Conservation (phyloP, 2,888 invertebrate species). For the Antitype chi region DNA sequence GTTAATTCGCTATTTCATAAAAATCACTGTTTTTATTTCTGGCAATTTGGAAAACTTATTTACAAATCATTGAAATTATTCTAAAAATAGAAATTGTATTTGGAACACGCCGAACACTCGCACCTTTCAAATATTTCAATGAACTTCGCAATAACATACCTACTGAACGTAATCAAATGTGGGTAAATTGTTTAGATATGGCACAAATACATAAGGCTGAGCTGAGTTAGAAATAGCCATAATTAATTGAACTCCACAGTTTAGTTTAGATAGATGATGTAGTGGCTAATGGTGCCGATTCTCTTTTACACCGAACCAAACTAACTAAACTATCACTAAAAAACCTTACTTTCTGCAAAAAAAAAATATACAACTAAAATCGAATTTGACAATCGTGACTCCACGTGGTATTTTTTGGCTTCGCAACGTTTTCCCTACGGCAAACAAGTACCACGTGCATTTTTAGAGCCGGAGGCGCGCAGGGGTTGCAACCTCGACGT, state of each 20-base stretch:
- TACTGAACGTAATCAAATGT: slow-evolving; percentile 28
- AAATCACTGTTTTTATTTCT: neutral
- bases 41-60: slow-evolving; percentile 8
- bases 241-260: slow-evolving; percentile 16
- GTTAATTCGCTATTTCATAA: slow-evolving; percentile 10
- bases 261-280: slow-evolving; percentile 21
- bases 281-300: slow-evolving; percentile 8
- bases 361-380: too few relatives aligned
- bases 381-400: too few relatives aligned
- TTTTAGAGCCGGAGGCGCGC: too few relatives aligned
- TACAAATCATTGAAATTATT: slow-evolving; percentile 17
- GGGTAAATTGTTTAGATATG: slow-evolving; percentile 20
- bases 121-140: slow-evolving; percentile 55
- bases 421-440: too few relatives aligned
- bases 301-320: too few relatives aligned
- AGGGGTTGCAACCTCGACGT: too few relatives aligned
- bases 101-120: slow-evolving; percentile 25
- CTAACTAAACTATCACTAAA: too few relatives aligned
- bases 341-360: too few relatives aligned
- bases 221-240: neutral
- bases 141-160: slow-evolving; percentile 44
- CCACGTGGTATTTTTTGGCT: too few relatives aligned
- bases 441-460: too few relatives aligned
- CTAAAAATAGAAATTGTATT: slow-evolving; percentile 41
- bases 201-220: slow-evolving; percentile 2